Percentiles rank a stretch among this genome's conserved stretches.
These are phyloP conservation scores for Drosophila albomicans DNA, from an alignment of 1,140 invertebrate species.

Conservation along the genomic window DNA sequence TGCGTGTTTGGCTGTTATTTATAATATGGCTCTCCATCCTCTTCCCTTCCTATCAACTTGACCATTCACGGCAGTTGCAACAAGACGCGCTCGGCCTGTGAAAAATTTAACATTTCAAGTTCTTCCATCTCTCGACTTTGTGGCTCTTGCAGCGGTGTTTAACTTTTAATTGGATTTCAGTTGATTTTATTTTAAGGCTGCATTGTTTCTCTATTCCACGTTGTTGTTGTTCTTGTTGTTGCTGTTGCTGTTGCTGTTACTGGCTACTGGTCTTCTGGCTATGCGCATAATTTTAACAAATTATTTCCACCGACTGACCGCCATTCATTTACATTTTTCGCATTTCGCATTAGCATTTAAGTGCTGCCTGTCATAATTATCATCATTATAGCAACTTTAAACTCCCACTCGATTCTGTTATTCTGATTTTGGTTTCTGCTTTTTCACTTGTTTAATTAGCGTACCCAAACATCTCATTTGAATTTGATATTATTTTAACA, in stretches of 20 bases:
- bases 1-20: conserved; percentile 80
- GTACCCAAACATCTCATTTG: neutral
- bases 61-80: conserved; percentile 46
- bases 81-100: neutral
- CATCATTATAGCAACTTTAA: conserved; percentile 16
- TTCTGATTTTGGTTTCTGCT: neutral
- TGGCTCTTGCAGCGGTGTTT: conserved; percentile 56
- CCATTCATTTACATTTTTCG: conserved; percentile 64
- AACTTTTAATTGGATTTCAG: conserved; percentile 79
- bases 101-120: conserved; percentile 49
- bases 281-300: conserved; percentile 69
- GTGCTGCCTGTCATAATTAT: conserved; percentile 47
- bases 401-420: neutral
- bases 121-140: conserved; percentile 30
- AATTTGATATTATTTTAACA: neutral
- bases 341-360: conserved; percentile 47
- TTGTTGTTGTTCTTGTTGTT: conserved; percentile 2
- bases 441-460: conserved; percentile 29
- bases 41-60: conserved; percentile 60
- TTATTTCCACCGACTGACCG: conserved; percentile 66
- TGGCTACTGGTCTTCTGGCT: neutral
- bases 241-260: conserved; percentile 8
- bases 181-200: conserved; percentile 44
- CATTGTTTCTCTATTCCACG: conserved; percentile 5
- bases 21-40: conserved; percentile 53